These are phyloP conservation scores for Loris lydekkerianus DNA, from an alignment of 2,797 vertebrate species.

Conservation along the genomic window DNA sequence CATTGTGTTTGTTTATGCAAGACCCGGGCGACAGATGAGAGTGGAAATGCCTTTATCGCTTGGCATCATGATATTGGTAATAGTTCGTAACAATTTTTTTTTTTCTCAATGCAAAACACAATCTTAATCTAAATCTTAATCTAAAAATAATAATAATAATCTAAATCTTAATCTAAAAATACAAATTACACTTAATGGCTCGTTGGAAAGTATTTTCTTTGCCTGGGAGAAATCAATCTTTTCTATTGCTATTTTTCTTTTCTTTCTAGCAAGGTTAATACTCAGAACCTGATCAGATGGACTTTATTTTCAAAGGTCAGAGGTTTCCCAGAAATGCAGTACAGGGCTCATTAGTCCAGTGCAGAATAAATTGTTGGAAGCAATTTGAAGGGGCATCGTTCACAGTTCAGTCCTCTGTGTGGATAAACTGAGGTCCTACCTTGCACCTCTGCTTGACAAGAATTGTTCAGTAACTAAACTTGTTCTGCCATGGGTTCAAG, in stretches of 20 bases:
- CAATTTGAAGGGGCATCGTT: constrained; percentile 31
- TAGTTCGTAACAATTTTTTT: not conserved
- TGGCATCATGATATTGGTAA: not conserved
- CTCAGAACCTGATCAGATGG: constrained; percentile 50
- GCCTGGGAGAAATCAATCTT: not conserved
- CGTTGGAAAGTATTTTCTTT: constrained; percentile 55
- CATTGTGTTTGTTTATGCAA: not conserved
- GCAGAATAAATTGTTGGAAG: constrained; percentile 41
- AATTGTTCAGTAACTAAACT: constrained; percentile 46
- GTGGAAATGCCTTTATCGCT: constrained; percentile 1
- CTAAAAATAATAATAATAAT: too few species aligned
- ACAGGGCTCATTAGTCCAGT: constrained; percentile 56
- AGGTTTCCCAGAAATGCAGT: constrained; percentile 46
- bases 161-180: constrained; percentile 61
- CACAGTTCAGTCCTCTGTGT: not conserved
- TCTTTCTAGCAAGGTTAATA: constrained; percentile 62
- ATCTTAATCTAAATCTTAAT: constrained; percentile 66
- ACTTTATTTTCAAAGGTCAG: not conserved
- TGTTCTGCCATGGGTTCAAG: not conserved
- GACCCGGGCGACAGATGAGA: not conserved
- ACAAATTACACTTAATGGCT: constrained; percentile 40
- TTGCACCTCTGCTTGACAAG: constrained; percentile 43
- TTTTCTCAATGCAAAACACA: constrained; percentile 19
- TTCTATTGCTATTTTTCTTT: constrained; percentile 50
- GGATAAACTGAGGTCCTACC: constrained; percentile 36